Percentiles rank a stretch among this genome's conserved stretches.
Evolutionary conservation across 2,888 invertebrate genomes (phyloP).

Genomic region (Yponomeuta plumbellus): DNA sequence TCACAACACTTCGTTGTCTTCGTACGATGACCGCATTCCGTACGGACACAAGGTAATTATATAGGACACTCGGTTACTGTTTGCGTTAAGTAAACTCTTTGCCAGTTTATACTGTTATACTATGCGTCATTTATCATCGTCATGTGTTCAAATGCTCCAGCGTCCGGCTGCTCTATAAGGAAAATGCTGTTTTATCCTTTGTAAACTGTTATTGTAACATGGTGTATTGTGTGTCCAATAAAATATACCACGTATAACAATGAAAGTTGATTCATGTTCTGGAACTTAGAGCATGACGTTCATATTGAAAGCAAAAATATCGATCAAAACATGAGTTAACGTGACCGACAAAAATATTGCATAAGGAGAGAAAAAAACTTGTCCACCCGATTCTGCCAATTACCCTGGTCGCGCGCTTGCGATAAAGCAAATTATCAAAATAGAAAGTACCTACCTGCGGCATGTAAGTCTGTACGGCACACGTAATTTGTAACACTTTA

Average conservation of each 20-base stretch:
- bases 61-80: not conserved
- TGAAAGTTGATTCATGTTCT: not conserved
- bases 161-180: not conserved
- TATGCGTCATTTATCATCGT: constrained; percentile 7
- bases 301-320: not conserved
- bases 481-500: constrained; percentile 1
- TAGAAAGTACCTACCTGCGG: not conserved
- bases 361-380: not conserved
- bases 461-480: not conserved
- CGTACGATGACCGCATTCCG: constrained; percentile 74
- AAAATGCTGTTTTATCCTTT: constrained; percentile 4
- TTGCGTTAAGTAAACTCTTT: constrained; percentile 4
- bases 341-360: not conserved
- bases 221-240: not conserved
- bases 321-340: not conserved
- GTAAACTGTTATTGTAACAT: not conserved
- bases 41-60: constrained; percentile 58
- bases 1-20: constrained; percentile 78
- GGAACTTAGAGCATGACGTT: not conserved
- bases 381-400: not conserved
- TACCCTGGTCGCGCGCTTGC: not conserved
- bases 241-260: not conserved
- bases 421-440: not conserved
- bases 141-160: not conserved
- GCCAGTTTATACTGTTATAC: not conserved